Base-by-base conservation (phyloP, 2,113 vertebrate genomes). In the Rhodinocichla rosea region DNA sequence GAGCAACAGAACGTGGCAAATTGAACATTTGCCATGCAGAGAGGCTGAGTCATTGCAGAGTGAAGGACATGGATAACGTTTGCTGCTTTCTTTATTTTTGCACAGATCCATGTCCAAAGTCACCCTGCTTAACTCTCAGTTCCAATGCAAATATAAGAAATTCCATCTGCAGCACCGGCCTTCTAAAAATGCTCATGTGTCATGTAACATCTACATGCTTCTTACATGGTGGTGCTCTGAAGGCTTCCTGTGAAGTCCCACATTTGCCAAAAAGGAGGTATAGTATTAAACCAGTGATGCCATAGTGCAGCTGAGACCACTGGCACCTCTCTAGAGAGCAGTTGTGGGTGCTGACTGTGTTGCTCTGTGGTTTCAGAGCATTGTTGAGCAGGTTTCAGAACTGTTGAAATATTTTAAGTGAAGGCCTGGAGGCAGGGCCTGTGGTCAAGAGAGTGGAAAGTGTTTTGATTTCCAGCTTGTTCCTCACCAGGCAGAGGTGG, bases 21-120 rank as follows among this genome's bases (percentile, higher is more conserved):
- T n/a, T n/a, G n/a, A n/a, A n/a, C n/a, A 24, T 6, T 80, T 5
- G 2, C 53, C 7, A 0, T 19, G 35, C 19, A 13, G 9, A 52
- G 30, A 20, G 7, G 14, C 49, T 47, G 42, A 55, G 40, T 10
- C 16, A 5, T 22, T 45, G 39, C 7, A 0, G 53, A 13, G 12
- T 24, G 53, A 69, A 15, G 9, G 5, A 20, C 6, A 3, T 0
- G 0, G 28, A 50, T 63, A 21, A 22, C 0, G 0, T 71, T 79
- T 71, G 17, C 44, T 35, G 7, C 67, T 65, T 55, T 13, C 28
- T 40, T 60, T 55, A 9, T 64, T 76, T 70, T 60, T 26, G 20
- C 15, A 26, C 2, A 2, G 18, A 33, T 28, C 50, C 7, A 2
- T 42, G 32, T 62, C 44, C 57, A 13, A 6, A 19, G 24, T 82